Evolutionary conservation across 2,888 invertebrate species (phyloP), one percentile per base, ranked within the genome.

Genomic region (Oscheius sp.): DNA sequence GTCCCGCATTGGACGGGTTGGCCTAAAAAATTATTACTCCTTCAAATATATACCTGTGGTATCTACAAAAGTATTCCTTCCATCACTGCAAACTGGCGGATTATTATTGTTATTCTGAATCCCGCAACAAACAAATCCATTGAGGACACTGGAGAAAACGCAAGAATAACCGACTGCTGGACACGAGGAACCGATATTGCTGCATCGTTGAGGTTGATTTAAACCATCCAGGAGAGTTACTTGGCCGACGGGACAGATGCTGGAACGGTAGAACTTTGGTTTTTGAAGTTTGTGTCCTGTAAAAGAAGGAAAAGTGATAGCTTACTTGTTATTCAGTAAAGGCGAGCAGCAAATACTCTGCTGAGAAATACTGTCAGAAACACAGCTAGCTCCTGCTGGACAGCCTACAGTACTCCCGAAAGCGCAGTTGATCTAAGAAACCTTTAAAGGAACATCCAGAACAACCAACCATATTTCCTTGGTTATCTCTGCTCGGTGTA

Each of bases 181-280:
- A 36, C 83, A 83, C 8, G 72, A 66, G 2, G 74, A 57, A 14
- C 83, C 83, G 0, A 83, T 82, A 4, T 80, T 80, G 8, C 80
- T 78, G 66, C 84, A 84, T 24, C 71, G 62, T 49, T 81, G 82
- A 5, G 80, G 56, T 8, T 70, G 65, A n/a, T 80, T 80, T 20
- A 72, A 71, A 1, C 74, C 61, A 1, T 73, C 73, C n/a, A 84
- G 70, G 14, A 85, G 70, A 6, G 84, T 83, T 50, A 78, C 75
- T 67, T 80, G 80, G 47, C 77, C 77, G 41, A 72, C 74, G 14
- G 84, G 82, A 62, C 84, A 84, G 44, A 85, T 77, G 24, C 83
- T 68, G 28, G 77, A 75, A 6, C 20, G 41, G 12, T 41, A 20
- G n/a, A n/a, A n/a, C n/a, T n/a, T n/a, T n/a, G n/a, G n/a, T n/a